Conservation (phyloP, 2,888 invertebrate genomes). For the Platycheirus albimanus region DNA sequence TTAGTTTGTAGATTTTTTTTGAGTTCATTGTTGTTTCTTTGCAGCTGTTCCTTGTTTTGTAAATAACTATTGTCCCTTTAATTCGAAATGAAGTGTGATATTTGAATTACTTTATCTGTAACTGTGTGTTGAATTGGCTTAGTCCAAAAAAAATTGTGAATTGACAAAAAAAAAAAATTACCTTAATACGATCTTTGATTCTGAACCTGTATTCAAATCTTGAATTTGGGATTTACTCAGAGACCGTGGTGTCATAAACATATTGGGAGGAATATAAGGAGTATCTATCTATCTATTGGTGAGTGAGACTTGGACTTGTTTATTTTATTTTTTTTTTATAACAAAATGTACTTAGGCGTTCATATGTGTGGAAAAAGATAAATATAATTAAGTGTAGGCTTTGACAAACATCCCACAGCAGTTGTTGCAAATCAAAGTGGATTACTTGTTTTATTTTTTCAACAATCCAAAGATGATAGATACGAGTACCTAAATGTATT, state of each 20-base stretch:
- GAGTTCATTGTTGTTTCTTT: conserved; percentile 33
- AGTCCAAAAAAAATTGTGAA: conserved; percentile 44
- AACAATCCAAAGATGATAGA: conserved; percentile 37
- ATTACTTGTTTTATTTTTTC: conserved; percentile 13
- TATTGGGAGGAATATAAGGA: conserved; percentile 50
- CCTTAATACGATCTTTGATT: conserved; percentile 46
- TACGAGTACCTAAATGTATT: neutral
- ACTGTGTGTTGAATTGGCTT: conserved; percentile 23
- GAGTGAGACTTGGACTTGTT: conserved; percentile 56
- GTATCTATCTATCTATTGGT: conserved; percentile 44
- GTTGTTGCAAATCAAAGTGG: neutral
- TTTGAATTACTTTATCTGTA: conserved; percentile 27
- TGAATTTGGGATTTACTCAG: conserved; percentile 58
- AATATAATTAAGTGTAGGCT: conserved; percentile 62
- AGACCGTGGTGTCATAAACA: neutral
- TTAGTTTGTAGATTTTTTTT: conserved; percentile 54
- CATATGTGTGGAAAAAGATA: conserved; percentile 33
- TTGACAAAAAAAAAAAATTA: conserved; percentile 29
- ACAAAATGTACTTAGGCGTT: conserved; percentile 23
- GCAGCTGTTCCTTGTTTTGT: conserved; percentile 72
- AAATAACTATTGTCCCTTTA: conserved; percentile 51
- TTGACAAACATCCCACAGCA: conserved; percentile 57
- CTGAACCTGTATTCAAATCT: conserved; percentile 55
- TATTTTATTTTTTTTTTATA: conserved; percentile 17
- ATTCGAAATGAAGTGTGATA: conserved; percentile 54